phyloP scores from a whole-genome alignment of 92 coral and sea anemone species.

The Metridium senile region DNA sequence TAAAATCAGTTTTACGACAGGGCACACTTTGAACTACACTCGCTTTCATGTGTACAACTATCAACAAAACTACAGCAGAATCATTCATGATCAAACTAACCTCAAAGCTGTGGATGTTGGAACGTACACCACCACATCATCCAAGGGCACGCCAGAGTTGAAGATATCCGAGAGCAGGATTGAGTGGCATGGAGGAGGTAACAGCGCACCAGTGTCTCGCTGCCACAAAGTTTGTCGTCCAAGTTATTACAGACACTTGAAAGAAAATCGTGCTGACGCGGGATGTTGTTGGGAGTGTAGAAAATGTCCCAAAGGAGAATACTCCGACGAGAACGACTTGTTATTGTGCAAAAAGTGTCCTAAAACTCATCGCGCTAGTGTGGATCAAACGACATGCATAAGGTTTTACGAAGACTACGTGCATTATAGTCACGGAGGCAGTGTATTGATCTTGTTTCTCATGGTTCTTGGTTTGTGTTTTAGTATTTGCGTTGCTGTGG shows the following conservation, averaged over 20 bases:
- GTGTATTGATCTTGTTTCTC: slow-evolving; percentile 80
- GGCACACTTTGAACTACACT: slow-evolving; percentile 54
- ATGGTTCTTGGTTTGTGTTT: slow-evolving; percentile 89
- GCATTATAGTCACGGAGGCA: slow-evolving; percentile 89
- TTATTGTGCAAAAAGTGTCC: slow-evolving; percentile 70
- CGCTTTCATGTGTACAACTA: slow-evolving; percentile 64
- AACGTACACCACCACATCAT: slow-evolving; percentile 57
- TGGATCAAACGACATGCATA: slow-evolving; percentile 66
- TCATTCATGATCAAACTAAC: slow-evolving; percentile 43
- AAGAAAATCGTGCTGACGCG: slow-evolving; percentile 40
- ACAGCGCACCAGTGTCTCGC: slow-evolving; percentile 56
- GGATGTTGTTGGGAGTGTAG: slow-evolving; percentile 96
- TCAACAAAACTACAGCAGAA: slow-evolving; percentile 56
- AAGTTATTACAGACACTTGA: slow-evolving; percentile 52
- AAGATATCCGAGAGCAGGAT: slow-evolving; percentile 40
- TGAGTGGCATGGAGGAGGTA: slow-evolving; percentile 68
- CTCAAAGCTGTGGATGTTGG: slow-evolving; percentile 65
- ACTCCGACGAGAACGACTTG: slow-evolving; percentile 64
- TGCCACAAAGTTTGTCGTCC: slow-evolving; percentile 78
- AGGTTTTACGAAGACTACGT: slow-evolving; percentile 82
- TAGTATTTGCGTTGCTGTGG: slow-evolving; percentile 69
- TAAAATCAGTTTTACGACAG: slow-evolving; percentile 63
- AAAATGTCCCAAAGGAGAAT: slow-evolving; percentile 58
- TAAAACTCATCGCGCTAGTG: slow-evolving; percentile 61
- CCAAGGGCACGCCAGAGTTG: slow-evolving; percentile 34